Conservation (phyloP, 2,888 invertebrate genomes). For the Lymantria dispar region DNA sequence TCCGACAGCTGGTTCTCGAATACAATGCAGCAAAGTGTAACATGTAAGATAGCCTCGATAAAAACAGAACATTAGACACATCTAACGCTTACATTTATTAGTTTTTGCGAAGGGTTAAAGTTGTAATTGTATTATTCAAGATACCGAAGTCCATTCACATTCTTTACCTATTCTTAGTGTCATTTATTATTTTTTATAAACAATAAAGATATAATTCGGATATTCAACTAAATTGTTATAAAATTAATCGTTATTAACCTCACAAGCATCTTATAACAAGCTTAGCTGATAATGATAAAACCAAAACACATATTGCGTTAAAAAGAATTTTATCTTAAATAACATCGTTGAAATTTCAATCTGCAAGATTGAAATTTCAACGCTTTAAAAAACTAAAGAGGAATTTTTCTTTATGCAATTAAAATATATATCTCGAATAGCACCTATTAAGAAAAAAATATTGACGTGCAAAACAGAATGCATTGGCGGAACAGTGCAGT, state of each 20-base stretch:
- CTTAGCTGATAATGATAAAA: background rate
- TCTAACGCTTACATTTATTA: too few relatives aligned
- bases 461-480: constrained; percentile 29
- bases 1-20: constrained; percentile 37
- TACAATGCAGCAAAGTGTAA: constrained; percentile 30
- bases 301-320: constrained; percentile 1
- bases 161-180: too few relatives aligned
- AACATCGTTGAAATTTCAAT: constrained; percentile 2
- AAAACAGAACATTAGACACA: constrained; percentile 6
- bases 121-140: background rate
- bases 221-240: too few relatives aligned
- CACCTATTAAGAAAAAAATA: constrained; percentile 29
- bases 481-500: constrained; percentile 31
- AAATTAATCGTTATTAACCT: background rate
- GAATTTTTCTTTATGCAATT: constrained; percentile 20
- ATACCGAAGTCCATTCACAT: too few relatives aligned
- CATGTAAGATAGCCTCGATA: constrained; percentile 21
- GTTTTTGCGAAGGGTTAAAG: constrained; percentile 1
- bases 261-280: background rate
- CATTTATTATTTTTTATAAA: too few relatives aligned
- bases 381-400: background rate
- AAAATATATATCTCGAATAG: constrained; percentile 23
- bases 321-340: background rate
- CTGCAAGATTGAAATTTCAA: constrained; percentile 4
- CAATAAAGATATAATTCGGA: too few relatives aligned